Evolutionary conservation across 2,888 invertebrate species (phyloP).

Genomic region (Slavum lentiscoides): DNA sequence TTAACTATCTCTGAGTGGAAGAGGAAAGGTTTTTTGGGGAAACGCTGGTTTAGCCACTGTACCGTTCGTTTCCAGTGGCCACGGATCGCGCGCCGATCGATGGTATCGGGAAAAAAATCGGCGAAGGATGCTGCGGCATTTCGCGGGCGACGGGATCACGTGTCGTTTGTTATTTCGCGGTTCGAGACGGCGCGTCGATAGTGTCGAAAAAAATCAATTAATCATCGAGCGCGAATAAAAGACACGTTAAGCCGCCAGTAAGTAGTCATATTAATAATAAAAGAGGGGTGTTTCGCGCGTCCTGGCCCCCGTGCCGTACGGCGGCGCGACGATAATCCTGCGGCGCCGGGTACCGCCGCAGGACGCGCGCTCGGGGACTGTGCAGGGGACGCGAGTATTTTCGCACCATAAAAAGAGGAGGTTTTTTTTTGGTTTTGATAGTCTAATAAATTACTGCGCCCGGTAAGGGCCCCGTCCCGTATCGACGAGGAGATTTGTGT

Average conservation of each 20-base stretch:
- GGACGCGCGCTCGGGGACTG: conserved; percentile 26
- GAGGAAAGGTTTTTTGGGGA: no score
- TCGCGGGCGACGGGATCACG: neutral
- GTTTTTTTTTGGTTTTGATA: conserved; percentile 54
- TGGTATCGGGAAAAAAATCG: no score
- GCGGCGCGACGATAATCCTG: conserved; percentile 44
- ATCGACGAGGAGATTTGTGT: conserved; percentile 50
- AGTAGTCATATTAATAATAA: conserved; percentile 52
- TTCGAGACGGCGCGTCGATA: conserved; percentile 33
- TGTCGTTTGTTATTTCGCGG: conserved; percentile 51
- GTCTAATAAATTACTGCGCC: conserved; percentile 55
- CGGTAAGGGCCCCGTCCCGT: conserved; percentile 35
- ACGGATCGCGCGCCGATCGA: no score
- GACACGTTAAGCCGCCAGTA: conserved; percentile 52
- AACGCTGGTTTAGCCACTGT: no score
- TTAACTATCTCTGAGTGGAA: no score
- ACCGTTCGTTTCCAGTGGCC: no score
- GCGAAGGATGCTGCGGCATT: neutral
- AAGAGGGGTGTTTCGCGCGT: conserved; percentile 18
- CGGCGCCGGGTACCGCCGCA: conserved; percentile 7
- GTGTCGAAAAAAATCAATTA: conserved; percentile 48
- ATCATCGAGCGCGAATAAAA: conserved; percentile 49
- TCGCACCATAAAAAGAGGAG: conserved; percentile 53
- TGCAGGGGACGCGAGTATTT: conserved; percentile 44
- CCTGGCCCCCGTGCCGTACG: neutral